Conservation (phyloP, 2,888 invertebrate genomes). For the Kuschelorhynchus macadamiae region DNA sequence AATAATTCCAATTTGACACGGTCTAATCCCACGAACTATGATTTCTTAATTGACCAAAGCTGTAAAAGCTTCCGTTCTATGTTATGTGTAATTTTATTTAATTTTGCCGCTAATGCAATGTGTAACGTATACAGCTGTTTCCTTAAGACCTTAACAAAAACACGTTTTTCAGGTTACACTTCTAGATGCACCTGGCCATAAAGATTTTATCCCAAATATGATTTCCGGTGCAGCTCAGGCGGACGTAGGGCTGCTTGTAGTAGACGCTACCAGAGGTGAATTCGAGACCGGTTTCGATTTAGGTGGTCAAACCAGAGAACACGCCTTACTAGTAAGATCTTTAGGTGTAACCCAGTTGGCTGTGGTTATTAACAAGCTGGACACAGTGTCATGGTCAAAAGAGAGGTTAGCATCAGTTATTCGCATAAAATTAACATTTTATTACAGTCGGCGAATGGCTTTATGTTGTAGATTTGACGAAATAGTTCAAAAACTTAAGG, state of each 20-base stretch:
- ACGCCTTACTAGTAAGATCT: conserved; percentile 92
- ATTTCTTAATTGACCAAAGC: no score
- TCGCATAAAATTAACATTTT: no score
- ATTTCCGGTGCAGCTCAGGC: conserved; percentile 98
- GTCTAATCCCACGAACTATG: no score
- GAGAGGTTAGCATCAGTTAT: conserved; percentile 67
- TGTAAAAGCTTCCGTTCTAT: no score
- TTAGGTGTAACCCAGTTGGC: conserved; percentile 93
- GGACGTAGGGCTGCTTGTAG: conserved; percentile 95
- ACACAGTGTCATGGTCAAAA: conserved; percentile 94
- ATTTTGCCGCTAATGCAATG: no score
- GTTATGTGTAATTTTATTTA: no score
- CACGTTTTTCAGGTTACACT: conserved; percentile 78
- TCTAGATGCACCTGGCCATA: conserved; percentile 98
- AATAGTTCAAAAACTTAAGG: conserved; percentile 84
- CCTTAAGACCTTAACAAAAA: no score
- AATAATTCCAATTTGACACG: no score
- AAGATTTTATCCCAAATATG: conserved; percentile 99
- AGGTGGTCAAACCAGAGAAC: conserved; percentile 98
- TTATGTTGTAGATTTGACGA: conserved; percentile 81
- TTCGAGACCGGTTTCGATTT: conserved; percentile 99
- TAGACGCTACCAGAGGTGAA: conserved; percentile 96
- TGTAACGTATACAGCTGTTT: no score
- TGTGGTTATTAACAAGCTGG: conserved; percentile 97
- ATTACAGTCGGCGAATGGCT: background rate